Evolutionary conservation across 1,140 invertebrate species (phyloP), one percentile per base, ranked within the genome.

Genomic region (Drosophila saltans): DNA sequence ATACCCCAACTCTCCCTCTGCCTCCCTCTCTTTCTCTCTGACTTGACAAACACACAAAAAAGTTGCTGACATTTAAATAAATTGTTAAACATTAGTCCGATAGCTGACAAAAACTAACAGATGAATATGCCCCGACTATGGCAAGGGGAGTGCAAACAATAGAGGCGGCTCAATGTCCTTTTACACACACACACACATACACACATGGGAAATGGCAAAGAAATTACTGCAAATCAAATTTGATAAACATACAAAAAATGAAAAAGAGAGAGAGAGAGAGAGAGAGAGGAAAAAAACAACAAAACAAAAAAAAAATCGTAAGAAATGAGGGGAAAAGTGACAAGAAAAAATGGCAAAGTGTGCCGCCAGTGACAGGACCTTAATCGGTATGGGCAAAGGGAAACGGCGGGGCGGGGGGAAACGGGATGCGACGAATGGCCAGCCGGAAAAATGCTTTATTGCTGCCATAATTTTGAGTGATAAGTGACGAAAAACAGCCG

Each of bases 401-500:
- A 7, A 7, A 7, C 2, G 6, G 33, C 1, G 33, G 33, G 6
- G 1, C 33, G 33, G 55, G 10, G 26, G 60, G 45, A 52, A 43
- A 61, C 65, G 70, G 68, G 41, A 59, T 33, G 39, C 24, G 65
- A 40, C 67, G 77, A 67, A 85, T 71, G 69, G 72, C 58, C 72
- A 69, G 72, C 57, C 78, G 78, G 84, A 88, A 89, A 86, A 89
- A 89, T 89, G 84, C 74, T 89, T 89, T 89, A 89, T 89, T 89
- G 84, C 84, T 89, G 84, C 84, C 85, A 89, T 89, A 89, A 89
- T 89, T 89, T 78, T 89, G 84, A 89, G 84, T 89, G 84, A 89
- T 89, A 89, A 89, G 84, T 89, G 80, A 89, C 80, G 85, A 89
- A 89, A 85, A 85, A 85, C 81, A 76, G 81, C 77, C 67, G 78